phyloP scores from a whole-genome alignment of 2,797 vertebrate species.

The Pangasius djambal region DNA sequence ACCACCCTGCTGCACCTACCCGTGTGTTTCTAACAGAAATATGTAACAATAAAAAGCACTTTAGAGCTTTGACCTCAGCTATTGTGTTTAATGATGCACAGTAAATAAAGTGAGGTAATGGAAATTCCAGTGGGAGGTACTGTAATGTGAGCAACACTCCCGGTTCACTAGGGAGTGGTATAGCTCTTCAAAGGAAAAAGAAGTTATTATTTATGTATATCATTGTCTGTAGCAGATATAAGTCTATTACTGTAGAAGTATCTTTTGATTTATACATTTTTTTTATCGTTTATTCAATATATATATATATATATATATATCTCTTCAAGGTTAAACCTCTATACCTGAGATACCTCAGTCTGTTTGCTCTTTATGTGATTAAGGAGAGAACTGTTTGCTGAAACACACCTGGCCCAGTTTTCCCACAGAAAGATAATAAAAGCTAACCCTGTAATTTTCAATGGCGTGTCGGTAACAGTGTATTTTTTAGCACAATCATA shows the following conservation, averaged over 20 bases:
- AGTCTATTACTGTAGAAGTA: not conserved
- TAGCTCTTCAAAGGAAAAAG: not conserved
- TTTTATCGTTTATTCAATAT: not conserved
- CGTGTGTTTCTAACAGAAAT: not conserved
- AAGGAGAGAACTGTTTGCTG: not conserved
- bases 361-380: slow-evolving; percentile 2
- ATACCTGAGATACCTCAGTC: not conserved
- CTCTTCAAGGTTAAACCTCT: not conserved
- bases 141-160: slow-evolving; percentile 8
- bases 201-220: not conserved
- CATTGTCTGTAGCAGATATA: not conserved
- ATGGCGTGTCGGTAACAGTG: not conserved
- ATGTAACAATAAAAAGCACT: not conserved
- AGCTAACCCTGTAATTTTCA: not conserved
- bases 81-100: slow-evolving; percentile 16
- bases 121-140: slow-evolving; percentile 18
- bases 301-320: not conserved
- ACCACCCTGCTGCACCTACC: not conserved
- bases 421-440: not conserved
- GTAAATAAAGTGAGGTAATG: slow-evolving; percentile 34
- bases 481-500: not conserved
- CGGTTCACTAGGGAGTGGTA: not conserved
- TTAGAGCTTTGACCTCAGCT: slow-evolving; percentile 2
- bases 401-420: not conserved
- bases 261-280: not conserved